A percentile compares a stretch with the other conserved stretches of the same genome.
phyloP scores from a whole-genome alignment of 92 coral and sea anemone genomes.

The Phymanthus crucifer region DNA sequence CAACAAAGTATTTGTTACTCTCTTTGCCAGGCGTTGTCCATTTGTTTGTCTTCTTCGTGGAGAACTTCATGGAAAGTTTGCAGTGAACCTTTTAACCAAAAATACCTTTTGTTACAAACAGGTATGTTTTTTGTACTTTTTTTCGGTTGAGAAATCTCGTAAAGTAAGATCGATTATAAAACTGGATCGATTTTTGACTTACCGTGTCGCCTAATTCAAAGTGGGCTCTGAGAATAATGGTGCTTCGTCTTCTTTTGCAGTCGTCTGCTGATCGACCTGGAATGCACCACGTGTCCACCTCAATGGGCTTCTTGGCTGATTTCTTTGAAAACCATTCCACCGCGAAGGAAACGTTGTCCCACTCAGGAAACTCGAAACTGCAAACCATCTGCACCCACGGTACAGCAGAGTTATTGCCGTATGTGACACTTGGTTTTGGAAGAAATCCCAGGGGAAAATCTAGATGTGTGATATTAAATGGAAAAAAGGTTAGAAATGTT shows the following conservation, averaged over 20 bases:
- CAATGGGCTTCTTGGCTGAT: not conserved
- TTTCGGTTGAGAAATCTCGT: too few species aligned
- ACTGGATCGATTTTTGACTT: not conserved
- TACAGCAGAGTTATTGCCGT: not conserved
- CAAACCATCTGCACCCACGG: not conserved
- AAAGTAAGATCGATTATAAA: too few species aligned
- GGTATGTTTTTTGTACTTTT: too few species aligned
- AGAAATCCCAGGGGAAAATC: not conserved
- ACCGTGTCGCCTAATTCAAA: not conserved
- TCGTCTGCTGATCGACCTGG: not conserved
- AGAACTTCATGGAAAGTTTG: constrained; percentile 6
- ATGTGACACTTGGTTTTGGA: constrained; percentile 2
- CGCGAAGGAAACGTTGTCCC: constrained; percentile 14
- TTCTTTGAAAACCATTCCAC: constrained; percentile 3
- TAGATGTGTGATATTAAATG: too few species aligned
- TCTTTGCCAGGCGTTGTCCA: not conserved
- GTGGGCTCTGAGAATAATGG: not conserved
- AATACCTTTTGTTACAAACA: too few species aligned
- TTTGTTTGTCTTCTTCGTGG: not conserved
- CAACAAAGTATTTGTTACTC: not conserved
- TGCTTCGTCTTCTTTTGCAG: not conserved
- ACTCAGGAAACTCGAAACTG: constrained; percentile 7
- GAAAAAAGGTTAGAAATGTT: too few species aligned
- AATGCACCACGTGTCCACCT: not conserved
- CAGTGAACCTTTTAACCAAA: not conserved